Evolutionary conservation across 2,113 vertebrate genomes (phyloP), one percentile per base, ranked within the genome.

Genomic region (Xenotilapia caudafasciata): DNA sequence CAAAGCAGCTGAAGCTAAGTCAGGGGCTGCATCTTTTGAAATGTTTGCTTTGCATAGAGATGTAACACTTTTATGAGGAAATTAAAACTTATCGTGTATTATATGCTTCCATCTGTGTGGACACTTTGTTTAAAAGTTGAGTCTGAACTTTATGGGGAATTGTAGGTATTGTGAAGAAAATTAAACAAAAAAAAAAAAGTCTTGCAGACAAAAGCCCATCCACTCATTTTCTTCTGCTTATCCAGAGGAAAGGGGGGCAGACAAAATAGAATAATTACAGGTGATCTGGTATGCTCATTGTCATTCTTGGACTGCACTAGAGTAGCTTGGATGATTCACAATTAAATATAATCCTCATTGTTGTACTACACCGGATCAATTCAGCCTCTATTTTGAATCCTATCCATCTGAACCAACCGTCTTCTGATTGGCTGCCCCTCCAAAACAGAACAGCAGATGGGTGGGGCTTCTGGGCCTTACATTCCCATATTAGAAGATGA

Each of bases 1-100:
- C 49, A 15, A 38, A 55, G n/a, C 47, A 6, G 31, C 28, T 80
- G 6, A 9, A 81, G 73, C 15, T 7, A 54, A 80, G 55, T 15
- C 2, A 26, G 19, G 35, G 31, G 58, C 31, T 15, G 47, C 42
- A 51, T 35, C 42, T 47, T 60, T 47, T 15, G 13, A 84, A 40
- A 54, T 77, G 54, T 58, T 21, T 2, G 79, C 53, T 70, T 87
- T 88, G 80, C 55, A 79, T 49, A 85, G 56, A 90, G 15, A 82
- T 90, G 80, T 85, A 19, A 79, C 28, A 54, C 83, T 93, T 90
- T 93, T 84, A 89, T 87, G 86, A 84, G 65, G 65, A 77, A 86
- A 93, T 79, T 65, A 85, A 90, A 86, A 42, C 10, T 17, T 58
- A 40, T 31, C 3, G 4, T 84, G 56, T 28, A 55, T 55, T 79